Evolutionary conservation across 2,888 invertebrate genomes (phyloP).

Genomic region (Rotaria magnacalcarata): DNA sequence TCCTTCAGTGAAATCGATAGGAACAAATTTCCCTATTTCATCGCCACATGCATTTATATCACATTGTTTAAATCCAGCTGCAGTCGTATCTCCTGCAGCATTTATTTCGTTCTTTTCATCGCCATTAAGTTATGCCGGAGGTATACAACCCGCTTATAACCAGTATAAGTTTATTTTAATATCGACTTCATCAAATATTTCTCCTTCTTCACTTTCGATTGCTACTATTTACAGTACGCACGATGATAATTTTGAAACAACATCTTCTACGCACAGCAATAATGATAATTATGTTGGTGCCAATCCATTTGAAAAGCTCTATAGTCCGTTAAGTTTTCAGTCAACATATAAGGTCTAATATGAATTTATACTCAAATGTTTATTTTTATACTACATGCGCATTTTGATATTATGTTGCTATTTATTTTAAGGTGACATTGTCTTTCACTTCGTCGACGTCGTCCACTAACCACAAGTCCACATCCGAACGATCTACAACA

Average conservation of each 20-base stretch:
- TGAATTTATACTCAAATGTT: not conserved
- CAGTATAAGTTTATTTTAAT: not conserved
- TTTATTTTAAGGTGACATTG: not conserved
- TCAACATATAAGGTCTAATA: not conserved
- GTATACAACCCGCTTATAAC: not conserved
- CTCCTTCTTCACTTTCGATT: not conserved
- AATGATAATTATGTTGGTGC: not conserved
- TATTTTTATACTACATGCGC: too few species aligned
- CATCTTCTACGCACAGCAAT: not conserved
- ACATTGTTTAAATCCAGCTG: not conserved
- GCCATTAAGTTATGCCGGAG: not conserved
- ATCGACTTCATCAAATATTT: not conserved
- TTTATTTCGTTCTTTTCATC: not conserved
- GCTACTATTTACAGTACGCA: not conserved
- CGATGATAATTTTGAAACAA: not conserved
- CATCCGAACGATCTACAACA: not conserved
- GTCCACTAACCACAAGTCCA: not conserved
- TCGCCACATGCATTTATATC: not conserved
- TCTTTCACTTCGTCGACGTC: not conserved
- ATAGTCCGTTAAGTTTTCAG: not conserved
- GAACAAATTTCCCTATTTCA: slow-evolving; percentile 2
- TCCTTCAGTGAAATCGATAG: not conserved
- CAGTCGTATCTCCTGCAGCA: not conserved
- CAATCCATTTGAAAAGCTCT: not conserved
- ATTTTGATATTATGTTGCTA: too few species aligned